Percentiles rank a stretch among this genome's conserved stretches.
These are phyloP conservation scores for Nasonovia ribisnigri DNA, from an alignment of 2,888 invertebrate genomes.

Conservation along the genomic window DNA sequence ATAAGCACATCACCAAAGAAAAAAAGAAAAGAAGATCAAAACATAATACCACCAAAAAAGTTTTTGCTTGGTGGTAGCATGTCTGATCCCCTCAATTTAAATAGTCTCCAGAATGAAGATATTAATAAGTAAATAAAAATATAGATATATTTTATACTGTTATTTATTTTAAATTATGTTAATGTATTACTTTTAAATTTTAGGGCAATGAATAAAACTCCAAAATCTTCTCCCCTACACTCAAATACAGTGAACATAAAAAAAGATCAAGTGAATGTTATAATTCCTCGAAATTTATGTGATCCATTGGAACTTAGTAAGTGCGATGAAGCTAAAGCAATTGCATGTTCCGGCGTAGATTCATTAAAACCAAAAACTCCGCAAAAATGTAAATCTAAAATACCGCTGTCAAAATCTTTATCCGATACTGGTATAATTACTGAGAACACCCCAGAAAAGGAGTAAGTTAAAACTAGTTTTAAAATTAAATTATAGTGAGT, in stretches of 20 bases:
- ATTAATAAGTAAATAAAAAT: constrained; percentile 68
- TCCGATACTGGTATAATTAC: constrained; percentile 24
- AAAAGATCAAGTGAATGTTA: constrained; percentile 87
- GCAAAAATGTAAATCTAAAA: background rate
- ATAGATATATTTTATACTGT: background rate
- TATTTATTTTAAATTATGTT: background rate
- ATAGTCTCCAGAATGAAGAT: constrained; percentile 78
- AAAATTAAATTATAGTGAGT: background rate
- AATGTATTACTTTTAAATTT: constrained; percentile 68
- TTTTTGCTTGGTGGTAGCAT: constrained; percentile 95
- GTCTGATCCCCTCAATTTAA: constrained; percentile 93
- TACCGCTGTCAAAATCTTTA: background rate
- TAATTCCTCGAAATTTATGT: constrained; percentile 91
- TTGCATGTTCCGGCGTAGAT: constrained; percentile 67
- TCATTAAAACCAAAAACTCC: constrained; percentile 1
- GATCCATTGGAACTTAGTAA: constrained; percentile 87
- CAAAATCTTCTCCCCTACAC: constrained; percentile 90
- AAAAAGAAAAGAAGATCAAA: constrained; percentile 73
- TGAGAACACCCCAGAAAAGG: constrained; percentile 6
- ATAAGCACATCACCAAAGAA: constrained; percentile 48
- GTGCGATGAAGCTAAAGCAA: constrained; percentile 74
- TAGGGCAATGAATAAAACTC: constrained; percentile 88
- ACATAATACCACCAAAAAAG: constrained; percentile 87
- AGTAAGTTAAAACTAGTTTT: constrained; percentile 6
- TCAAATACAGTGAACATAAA: constrained; percentile 72